Evolutionary conservation across 2,888 invertebrate species (phyloP).

Genomic region (Eueremaeus valkanovi): DNA sequence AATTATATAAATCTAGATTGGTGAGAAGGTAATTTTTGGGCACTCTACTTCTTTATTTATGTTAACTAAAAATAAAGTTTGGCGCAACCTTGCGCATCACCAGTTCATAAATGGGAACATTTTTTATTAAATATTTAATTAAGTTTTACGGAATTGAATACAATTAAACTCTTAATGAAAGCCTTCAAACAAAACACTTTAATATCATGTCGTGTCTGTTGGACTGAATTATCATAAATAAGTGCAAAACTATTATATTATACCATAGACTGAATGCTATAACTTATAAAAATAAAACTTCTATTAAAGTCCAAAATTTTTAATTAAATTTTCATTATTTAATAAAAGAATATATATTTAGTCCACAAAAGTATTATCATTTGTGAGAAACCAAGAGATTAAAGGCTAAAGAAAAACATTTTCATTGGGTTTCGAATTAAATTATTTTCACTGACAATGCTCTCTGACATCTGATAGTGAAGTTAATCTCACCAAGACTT

Average conservation of each 20-base stretch:
- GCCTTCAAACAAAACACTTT: neutral
- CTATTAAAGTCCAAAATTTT: constrained; percentile 2
- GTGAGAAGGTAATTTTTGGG: too few species aligned
- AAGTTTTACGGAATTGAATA: neutral
- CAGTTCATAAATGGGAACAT: neutral
- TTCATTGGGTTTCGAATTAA: neutral
- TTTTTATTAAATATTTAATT: neutral
- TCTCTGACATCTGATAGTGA: too few species aligned
- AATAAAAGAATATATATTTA: neutral
- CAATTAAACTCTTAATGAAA: neutral
- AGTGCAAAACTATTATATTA: too few species aligned
- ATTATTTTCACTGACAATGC: too few species aligned
- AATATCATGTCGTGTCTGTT: neutral
- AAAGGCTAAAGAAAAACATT: neutral
- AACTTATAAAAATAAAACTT: neutral
- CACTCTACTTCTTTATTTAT: too few species aligned
- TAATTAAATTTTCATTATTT: constrained; percentile 1
- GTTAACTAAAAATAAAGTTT: too few species aligned
- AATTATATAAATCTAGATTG: neutral
- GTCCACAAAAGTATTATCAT: neutral
- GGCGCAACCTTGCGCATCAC: too few species aligned
- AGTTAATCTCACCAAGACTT: neutral
- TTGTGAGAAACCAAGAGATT: neutral
- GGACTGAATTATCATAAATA: constrained; percentile 19
- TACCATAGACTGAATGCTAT: too few species aligned